phyloP scores from a whole-genome alignment of 1,140 invertebrate genomes.

The Drosophila pallidifrons region DNA sequence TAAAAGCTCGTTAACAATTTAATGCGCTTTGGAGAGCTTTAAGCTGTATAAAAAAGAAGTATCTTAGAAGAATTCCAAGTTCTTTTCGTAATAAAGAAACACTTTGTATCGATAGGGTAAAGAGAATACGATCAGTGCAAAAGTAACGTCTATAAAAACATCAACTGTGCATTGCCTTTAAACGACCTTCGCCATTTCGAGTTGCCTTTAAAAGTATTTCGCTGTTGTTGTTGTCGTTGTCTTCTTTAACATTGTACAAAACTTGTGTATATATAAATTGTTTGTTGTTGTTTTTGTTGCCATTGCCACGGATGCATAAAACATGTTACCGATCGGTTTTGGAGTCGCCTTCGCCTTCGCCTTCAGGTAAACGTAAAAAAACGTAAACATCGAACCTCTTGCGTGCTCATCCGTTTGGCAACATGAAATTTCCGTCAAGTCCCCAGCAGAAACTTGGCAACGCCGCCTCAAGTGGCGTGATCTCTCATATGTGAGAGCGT shows the following conservation, averaged over 20 bases:
- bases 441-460: constrained; percentile 64
- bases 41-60: not conserved
- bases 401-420: constrained; percentile 69
- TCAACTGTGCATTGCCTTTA: constrained; percentile 66
- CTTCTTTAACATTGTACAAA: constrained; percentile 50
- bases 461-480: constrained; percentile 59
- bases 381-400: constrained; percentile 43
- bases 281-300: constrained; percentile 48
- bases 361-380: constrained; percentile 42
- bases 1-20: no score
- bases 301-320: constrained; percentile 73
- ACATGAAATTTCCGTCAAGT: constrained; percentile 62
- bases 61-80: not conserved
- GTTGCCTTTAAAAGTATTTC: constrained; percentile 78
- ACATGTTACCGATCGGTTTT: constrained; percentile 72
- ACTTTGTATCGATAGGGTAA: constrained; percentile 18
- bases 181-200: constrained; percentile 76
- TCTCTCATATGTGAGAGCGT: constrained; percentile 33
- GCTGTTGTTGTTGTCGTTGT: constrained; percentile 57
- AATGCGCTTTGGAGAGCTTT: not conserved
- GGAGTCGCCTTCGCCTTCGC: constrained; percentile 60
- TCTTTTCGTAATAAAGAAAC: constrained; percentile 6
- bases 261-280: constrained; percentile 48
- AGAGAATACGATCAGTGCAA: constrained; percentile 33
- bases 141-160: constrained; percentile 55